A percentile compares a stretch with the other conserved stretches of the same genome.
Conservation (phyloP, 2,888 invertebrate genomes). For the Pimpla rufipes region DNA sequence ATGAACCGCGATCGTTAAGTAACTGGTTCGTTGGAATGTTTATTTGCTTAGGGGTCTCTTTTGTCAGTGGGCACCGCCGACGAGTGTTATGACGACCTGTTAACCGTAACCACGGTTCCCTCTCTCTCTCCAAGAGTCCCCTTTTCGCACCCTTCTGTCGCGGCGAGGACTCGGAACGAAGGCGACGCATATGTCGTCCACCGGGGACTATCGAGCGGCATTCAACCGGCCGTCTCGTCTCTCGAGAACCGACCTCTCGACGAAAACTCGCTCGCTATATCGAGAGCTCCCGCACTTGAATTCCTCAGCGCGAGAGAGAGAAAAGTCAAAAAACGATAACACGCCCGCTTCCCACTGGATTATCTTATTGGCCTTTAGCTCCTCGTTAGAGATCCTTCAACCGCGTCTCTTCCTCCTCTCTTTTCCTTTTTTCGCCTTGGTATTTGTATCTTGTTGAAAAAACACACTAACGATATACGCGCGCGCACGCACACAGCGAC, state of each 20-base stretch:
- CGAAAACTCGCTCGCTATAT: constrained; percentile 51
- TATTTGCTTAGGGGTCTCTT: constrained; percentile 82
- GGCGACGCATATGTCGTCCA: constrained; percentile 75
- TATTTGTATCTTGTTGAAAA: constrained; percentile 72
- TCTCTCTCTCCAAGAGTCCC: constrained; percentile 10
- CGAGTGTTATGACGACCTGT: constrained; percentile 84
- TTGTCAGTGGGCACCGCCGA: constrained; percentile 78
- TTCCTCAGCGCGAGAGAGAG: constrained; percentile 14
- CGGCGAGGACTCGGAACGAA: constrained; percentile 9
- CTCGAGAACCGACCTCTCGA: constrained; percentile 30
- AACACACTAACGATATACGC: constrained; percentile 82
- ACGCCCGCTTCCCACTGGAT: constrained; percentile 26
- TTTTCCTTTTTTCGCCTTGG: constrained; percentile 34
- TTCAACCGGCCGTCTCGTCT: constrained; percentile 59
- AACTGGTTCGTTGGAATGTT: constrained; percentile 85
- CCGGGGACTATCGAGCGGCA: constrained; percentile 72
- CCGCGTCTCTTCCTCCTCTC: constrained; percentile 20
- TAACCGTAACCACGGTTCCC: constrained; percentile 73
- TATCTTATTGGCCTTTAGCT: constrained; percentile 61
- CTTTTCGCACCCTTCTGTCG: constrained; percentile 70
- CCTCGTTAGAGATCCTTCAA: constrained; percentile 59
- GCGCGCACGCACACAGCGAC: constrained; percentile 3
- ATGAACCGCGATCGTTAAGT: constrained; percentile 78
- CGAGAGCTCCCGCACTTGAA: constrained; percentile 37
- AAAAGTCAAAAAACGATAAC: constrained; percentile 11